These are phyloP conservation scores for Drosophila nr. perissopoda DNA, from an alignment of 2,888 invertebrate genomes.

Conservation along the genomic window DNA sequence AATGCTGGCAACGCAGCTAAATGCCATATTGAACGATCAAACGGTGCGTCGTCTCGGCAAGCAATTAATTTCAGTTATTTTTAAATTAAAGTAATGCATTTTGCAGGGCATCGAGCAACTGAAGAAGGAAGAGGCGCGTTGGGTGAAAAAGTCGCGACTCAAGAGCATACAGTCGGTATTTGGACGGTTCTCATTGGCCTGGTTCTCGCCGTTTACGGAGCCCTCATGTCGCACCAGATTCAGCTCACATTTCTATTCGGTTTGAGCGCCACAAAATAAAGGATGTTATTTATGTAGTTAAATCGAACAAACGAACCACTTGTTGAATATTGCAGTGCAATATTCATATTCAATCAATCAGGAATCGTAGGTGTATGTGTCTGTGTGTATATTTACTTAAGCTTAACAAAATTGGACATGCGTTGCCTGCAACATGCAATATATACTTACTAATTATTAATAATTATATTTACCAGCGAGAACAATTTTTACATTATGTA, in stretches of 20 bases:
- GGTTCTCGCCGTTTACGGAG: slow-evolving; percentile 92
- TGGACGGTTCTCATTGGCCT: slow-evolving; percentile 96
- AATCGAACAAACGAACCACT: slow-evolving; percentile 64
- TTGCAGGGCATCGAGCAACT: slow-evolving; percentile 97
- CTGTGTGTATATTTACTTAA: slow-evolving; percentile 52
- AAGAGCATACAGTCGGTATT: slow-evolving; percentile 98
- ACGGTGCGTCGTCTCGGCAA: slow-evolving; percentile 88
- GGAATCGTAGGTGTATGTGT: slow-evolving; percentile 22
- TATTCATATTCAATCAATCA: slow-evolving; percentile 38
- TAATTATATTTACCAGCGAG: slow-evolving; percentile 23
- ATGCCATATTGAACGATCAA: slow-evolving; percentile 99
- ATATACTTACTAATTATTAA: slow-evolving; percentile 45
- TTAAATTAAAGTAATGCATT: slow-evolving; percentile 1
- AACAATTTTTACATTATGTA: slow-evolving; percentile 45
- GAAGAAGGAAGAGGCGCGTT: slow-evolving; percentile 97
- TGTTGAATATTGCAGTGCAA: slow-evolving; percentile 62
- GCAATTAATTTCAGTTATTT: neutral
- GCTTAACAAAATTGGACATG: slow-evolving; percentile 27
- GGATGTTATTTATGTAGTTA: slow-evolving; percentile 28
- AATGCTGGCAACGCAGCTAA: slow-evolving; percentile 98
- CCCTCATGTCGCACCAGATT: slow-evolving; percentile 92
- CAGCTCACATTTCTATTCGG: slow-evolving; percentile 93
- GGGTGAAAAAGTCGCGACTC: slow-evolving; percentile 96
- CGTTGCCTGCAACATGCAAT: slow-evolving; percentile 40
- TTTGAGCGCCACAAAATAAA: slow-evolving; percentile 85